Base-by-base conservation (phyloP, 2,113 vertebrate species). In the Carassius auratus region DNA sequence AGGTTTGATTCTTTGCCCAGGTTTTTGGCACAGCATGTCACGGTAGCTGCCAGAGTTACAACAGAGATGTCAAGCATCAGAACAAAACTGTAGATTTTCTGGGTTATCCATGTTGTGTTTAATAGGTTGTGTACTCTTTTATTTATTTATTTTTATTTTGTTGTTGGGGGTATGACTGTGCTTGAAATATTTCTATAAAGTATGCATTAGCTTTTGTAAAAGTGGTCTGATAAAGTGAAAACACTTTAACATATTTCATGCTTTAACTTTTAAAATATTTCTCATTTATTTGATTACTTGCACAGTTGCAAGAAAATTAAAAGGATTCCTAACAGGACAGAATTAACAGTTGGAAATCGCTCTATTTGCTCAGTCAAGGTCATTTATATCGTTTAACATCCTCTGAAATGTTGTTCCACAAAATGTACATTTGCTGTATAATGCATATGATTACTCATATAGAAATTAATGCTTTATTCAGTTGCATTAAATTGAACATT, bases 1-100 rank as follows among this genome's bases (percentile, higher is more conserved):
- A 61, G 50, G 57, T 78, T 86, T 83, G 59, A 57, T 9, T 83
- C 71, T 55, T 1, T 76, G 79, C 81, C 68, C 81, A 84, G 74
- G 9, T 78, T 73, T 3, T 76, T 78, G 80, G 80, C 74, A 45
- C 3, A 45, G 74, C 12, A 1, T 76, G 19, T 23, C 13, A 33
- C 23, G n/a, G 50, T 21, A 30, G 33, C 13, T 83, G 80, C 36
- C 38, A 68, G 73, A 59, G 62, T 76, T 45, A 68, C 48, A 83
- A 64, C 79, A 81, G n/a, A 59, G 84, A 83, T 83, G 80, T 82
- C 80, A 71, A 71, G 5, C 0, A 5, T 23, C 15, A 23, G 50
- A 73, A 73, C 45, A 73, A 3, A 55, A 71, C 48, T 33, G 26
- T n/a, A 71, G 66, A 48, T 69, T 57, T 55, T 9, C 30, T 38